Evolutionary conservation across 2,888 invertebrate genomes (phyloP), one percentile per base, ranked within the genome.

Genomic region (Lucinisca nassula): DNA sequence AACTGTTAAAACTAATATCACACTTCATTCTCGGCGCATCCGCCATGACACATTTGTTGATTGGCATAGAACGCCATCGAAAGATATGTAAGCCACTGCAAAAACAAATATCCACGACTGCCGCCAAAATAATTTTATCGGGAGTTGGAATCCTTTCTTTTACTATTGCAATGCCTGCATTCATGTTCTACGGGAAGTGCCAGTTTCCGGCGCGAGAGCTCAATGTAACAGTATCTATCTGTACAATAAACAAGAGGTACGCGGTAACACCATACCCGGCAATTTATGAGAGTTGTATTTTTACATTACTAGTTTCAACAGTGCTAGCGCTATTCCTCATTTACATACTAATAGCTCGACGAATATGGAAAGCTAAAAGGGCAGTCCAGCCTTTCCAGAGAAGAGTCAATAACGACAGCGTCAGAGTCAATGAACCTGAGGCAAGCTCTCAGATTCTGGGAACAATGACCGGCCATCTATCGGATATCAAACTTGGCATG

Each of bases 21-120:
- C 45, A 38, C n/a, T 21, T 49, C 8, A 14, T 40, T 2, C 6
- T 49, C n/a, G 8, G 24, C 6, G 74, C 49, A 10, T 74, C 74
- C 0, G 1, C 45, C 6, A 30, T 49, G 74, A 74, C 49, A 4
- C 74, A 74, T 49, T 30, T 74, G 45, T 27, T 74, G 6, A 74
- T 74, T 40, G 74, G 74, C 14, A 37, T 74, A 45, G 74, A 74
- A 74, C 74, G 74, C 1, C 30, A 74, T 24, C 45, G 74, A 12
- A 74, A 74, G 17, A 45, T 74, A 10, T 74, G 74, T 40, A 17
- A 24, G 27, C 74, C 74, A 10, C n/a, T 74, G 24, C 10, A 45
- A 8, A 45, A 35, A 30, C 74, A 74, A 30, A 40, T 74, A 14
- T 40, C 74, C 1, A 3, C n/a, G 4, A 21, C 1, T 8, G 6